Evolutionary conservation across 2,797 vertebrate genomes (phyloP).

Genomic region (Masticophis lateralis): DNA sequence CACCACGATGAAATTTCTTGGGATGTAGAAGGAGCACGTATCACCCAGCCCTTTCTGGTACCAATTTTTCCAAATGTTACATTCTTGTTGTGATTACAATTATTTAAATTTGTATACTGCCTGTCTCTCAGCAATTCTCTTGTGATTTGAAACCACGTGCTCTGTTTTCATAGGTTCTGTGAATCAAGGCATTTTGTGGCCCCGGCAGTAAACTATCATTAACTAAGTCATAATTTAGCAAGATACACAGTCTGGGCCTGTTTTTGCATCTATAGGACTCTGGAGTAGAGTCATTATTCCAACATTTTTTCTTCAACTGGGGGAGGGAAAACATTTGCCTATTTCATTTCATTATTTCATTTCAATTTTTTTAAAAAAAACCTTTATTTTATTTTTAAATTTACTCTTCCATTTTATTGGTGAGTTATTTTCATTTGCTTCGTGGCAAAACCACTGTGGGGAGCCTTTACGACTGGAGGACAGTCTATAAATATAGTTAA

Average conservation of each 20-base stretch:
- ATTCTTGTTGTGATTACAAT: neutral
- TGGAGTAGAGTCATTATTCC: neutral
- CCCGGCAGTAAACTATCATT: neutral
- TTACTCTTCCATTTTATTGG: neutral
- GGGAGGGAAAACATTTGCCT: no score
- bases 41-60: neutral
- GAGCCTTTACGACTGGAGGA: neutral
- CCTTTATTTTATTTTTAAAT: neutral
- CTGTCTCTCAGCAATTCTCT: neutral
- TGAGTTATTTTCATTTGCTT: neutral
- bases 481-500: neutral
- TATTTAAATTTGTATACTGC: neutral
- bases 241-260: neutral
- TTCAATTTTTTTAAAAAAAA: neutral
- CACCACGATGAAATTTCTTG: neutral
- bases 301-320: neutral
- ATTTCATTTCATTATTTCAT: neutral
- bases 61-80: neutral
- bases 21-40: neutral
- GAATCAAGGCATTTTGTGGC: neutral
- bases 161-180: neutral
- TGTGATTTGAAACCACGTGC: neutral
- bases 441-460: neutral
- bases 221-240: neutral
- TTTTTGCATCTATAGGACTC: neutral